Percentiles rank a stretch among this genome's conserved stretches.
Evolutionary conservation across 2,113 vertebrate species (phyloP).

Genomic region (Shinisaurus crocodilurus): DNA sequence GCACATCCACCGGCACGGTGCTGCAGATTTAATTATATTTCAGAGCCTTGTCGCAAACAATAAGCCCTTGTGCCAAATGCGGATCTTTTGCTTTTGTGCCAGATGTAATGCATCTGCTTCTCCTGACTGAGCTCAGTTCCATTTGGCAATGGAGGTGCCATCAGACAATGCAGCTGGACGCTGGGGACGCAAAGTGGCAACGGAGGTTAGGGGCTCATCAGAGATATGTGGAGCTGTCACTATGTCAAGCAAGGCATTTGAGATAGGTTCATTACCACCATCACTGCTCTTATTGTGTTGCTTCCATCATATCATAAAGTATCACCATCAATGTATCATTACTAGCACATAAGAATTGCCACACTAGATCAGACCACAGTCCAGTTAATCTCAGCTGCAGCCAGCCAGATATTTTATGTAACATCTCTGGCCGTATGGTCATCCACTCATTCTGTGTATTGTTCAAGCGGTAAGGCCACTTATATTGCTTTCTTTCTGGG

Average conservation of each 20-base stretch:
- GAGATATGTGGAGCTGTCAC: not conserved
- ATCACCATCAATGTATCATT: not conserved
- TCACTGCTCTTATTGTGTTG: not conserved
- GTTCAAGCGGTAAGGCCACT: not conserved
- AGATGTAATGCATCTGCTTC: constrained; percentile 69
- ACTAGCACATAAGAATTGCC: not conserved
- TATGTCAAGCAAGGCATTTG: not conserved
- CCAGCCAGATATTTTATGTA: not conserved
- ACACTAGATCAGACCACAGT: not conserved
- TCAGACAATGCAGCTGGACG: constrained; percentile 47
- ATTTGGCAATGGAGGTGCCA: constrained; percentile 46
- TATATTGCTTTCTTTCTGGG: not conserved
- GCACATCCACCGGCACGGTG: constrained; percentile 55
- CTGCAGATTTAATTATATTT: constrained; percentile 75
- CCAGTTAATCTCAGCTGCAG: not conserved
- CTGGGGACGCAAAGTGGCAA: constrained; percentile 34
- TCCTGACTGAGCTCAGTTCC: constrained; percentile 69
- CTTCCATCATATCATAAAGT: not conserved
- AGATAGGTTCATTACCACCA: not conserved
- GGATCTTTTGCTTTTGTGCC: constrained; percentile 63
- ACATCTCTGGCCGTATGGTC: not conserved
- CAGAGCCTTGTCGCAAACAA: constrained; percentile 71
- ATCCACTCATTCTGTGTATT: not conserved
- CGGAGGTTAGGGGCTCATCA: not conserved
- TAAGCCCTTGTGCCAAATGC: constrained; percentile 60